Evolutionary conservation across 2,797 vertebrate species (phyloP), one percentile per base, ranked within the genome.

Genomic region (Sebastes matsubarae): DNA sequence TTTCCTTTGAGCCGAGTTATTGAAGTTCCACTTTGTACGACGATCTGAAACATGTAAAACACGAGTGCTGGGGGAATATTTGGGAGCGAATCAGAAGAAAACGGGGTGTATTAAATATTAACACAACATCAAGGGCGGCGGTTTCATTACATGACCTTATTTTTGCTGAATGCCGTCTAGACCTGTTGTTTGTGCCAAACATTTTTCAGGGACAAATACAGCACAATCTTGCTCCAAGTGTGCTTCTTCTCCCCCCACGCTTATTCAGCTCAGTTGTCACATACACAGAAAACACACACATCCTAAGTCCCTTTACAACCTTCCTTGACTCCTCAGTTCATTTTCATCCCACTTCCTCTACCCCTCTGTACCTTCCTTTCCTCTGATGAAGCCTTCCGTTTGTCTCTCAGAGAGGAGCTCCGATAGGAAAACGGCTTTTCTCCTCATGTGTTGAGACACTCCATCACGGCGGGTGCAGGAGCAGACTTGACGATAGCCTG

Each of bases 101-200:
- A 61, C 24, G 16, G 12, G 8, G 63, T 61, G 16, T 34, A 50
- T 64, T 27, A 68, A 68, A 57, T 60, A 75, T 9, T 61, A 65
- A 79, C 27, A 38, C 13, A 36, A 59, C 60, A 70, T 42, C 42
- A 70, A 68, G 16, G 3, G 63, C 8, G 25, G 54, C 68, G 13
- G 9, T 77, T 84, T 32, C 36, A n/a, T 68, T 72, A 66, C 65
- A 27, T 57, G 18, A 20, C 63, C 68, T 75, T 36, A 18, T 27
- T 67, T 84, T 27, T 46, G 20, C 79, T 68, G 24, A 71, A 57
- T 60, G 38, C 52, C 36, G 73, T 80, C 57, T 77, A 75, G 79
- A 84, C 65, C 54, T 72, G 50, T 34, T 50, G 42, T 64, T 80
- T 72, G 61, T 77, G 70, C 54, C 69, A 77, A 81, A 75, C 58